Conservation (phyloP, 2,113 vertebrate species). For the Alethe diademata region DNA sequence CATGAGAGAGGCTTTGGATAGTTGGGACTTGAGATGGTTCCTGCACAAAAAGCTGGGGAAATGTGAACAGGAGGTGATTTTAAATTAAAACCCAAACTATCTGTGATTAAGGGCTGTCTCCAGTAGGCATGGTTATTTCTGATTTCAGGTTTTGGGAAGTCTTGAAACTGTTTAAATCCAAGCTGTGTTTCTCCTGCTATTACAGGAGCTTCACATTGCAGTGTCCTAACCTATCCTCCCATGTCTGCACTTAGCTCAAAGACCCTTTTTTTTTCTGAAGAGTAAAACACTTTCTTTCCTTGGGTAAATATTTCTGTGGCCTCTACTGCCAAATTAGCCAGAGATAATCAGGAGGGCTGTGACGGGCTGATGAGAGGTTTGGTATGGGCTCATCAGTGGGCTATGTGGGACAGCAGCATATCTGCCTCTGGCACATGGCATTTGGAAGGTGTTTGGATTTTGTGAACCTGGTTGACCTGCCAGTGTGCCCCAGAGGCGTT, state of each 20-base stretch:
- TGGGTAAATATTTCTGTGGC: not conserved
- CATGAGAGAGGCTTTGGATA: not conserved
- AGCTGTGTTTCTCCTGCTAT: not conserved
- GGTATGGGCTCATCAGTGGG: not conserved
- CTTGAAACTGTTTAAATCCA: not conserved
- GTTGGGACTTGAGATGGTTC: not conserved
- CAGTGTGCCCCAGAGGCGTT: not conserved
- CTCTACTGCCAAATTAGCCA: not conserved
- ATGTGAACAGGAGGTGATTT: not conserved
- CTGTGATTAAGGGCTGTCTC: not conserved
- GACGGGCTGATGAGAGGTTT: accelerated
- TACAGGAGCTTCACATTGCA: not conserved
- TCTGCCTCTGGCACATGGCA: not conserved
- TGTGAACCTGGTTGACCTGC: not conserved
- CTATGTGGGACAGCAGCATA: not conserved
- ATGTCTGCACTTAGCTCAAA: not conserved
- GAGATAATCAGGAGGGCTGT: not conserved
- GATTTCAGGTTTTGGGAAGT: not conserved
- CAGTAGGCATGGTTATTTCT: not conserved
- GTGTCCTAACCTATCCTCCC: not conserved
- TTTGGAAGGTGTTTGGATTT: not conserved
- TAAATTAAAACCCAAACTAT: not conserved
- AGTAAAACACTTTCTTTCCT: not conserved
- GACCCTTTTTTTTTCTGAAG: not conserved
- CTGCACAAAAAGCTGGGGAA: not conserved